Conservation (phyloP, 1,140 invertebrate genomes). For the Nautilus pompilius region DNA sequence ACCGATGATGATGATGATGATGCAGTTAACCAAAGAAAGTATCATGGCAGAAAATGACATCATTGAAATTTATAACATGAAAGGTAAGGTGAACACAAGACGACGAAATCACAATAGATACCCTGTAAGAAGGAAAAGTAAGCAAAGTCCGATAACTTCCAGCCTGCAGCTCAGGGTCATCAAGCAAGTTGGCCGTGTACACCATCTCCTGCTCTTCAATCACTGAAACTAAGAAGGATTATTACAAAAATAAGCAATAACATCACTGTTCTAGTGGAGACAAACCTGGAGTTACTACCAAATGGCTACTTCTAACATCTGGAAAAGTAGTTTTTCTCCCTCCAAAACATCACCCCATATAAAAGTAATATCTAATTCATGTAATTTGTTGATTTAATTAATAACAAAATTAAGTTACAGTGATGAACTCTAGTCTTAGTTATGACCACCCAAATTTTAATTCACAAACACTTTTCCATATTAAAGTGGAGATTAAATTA, state of each 20-base stretch:
- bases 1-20: not conserved
- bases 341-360: too few relatives aligned
- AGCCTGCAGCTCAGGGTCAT: slow-evolving; percentile 92
- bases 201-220: slow-evolving; percentile 23
- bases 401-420: too few relatives aligned
- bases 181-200: slow-evolving; percentile 85
- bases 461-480: too few relatives aligned
- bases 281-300: too few relatives aligned
- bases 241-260: too few relatives aligned
- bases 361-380: not conserved
- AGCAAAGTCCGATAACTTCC: slow-evolving; percentile 90
- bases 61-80: not conserved
- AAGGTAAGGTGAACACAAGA: not conserved
- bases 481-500: too few relatives aligned
- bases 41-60: not conserved
- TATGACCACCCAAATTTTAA: too few relatives aligned
- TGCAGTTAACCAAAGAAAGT: not conserved
- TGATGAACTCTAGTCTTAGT: too few relatives aligned
- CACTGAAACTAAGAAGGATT: slow-evolving; percentile 20
- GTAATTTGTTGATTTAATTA: too few relatives aligned
- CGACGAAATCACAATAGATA: slow-evolving; percentile 39
- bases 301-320: too few relatives aligned
- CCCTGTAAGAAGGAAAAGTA: slow-evolving; percentile 94
- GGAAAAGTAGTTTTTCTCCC: too few relatives aligned
- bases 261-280: too few relatives aligned